Evolutionary conservation across 2,113 vertebrate genomes (phyloP).

Genomic region (Copsychus sechellarum): DNA sequence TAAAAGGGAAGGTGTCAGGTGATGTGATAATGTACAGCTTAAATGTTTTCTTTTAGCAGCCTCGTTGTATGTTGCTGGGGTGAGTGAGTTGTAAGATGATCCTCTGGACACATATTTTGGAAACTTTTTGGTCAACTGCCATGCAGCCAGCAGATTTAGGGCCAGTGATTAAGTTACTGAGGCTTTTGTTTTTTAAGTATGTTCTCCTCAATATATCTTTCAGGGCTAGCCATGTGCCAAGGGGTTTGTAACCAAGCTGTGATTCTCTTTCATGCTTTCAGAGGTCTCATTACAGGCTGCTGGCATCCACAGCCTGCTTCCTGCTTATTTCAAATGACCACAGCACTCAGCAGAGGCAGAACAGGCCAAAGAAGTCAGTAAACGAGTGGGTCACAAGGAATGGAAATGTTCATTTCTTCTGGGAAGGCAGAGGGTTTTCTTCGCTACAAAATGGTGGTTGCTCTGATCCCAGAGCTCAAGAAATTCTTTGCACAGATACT

Average conservation of each 20-base stretch:
- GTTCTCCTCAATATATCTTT: conserved; percentile 37
- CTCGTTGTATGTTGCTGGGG: not conserved
- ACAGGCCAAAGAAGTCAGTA: not conserved
- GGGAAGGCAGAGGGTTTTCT: not conserved
- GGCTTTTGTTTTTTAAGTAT: conserved; percentile 20
- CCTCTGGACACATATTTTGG: not conserved
- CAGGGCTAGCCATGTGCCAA: conserved; percentile 1
- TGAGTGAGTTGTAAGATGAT: not conserved
- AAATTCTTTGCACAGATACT: not conserved
- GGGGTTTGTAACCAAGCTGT: conserved; percentile 34
- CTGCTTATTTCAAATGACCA: conserved; percentile 11
- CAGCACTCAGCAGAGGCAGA: not conserved
- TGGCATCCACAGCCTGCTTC: not conserved
- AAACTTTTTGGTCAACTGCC: conserved; percentile 11
- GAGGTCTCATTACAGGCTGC: conserved; percentile 4
- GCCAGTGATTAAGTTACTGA: conserved; percentile 41
- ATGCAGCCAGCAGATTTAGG: conserved; percentile 15
- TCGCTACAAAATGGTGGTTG: not conserved
- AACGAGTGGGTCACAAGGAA: not conserved
- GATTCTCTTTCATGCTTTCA: conserved; percentile 28
- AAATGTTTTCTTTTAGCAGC: not conserved
- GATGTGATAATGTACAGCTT: not conserved
- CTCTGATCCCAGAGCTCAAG: not conserved
- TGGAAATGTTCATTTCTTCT: conserved; percentile 3
- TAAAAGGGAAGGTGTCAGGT: not conserved